phyloP scores from a whole-genome alignment of 1,140 invertebrate species.

The Mamestra configurata region DNA sequence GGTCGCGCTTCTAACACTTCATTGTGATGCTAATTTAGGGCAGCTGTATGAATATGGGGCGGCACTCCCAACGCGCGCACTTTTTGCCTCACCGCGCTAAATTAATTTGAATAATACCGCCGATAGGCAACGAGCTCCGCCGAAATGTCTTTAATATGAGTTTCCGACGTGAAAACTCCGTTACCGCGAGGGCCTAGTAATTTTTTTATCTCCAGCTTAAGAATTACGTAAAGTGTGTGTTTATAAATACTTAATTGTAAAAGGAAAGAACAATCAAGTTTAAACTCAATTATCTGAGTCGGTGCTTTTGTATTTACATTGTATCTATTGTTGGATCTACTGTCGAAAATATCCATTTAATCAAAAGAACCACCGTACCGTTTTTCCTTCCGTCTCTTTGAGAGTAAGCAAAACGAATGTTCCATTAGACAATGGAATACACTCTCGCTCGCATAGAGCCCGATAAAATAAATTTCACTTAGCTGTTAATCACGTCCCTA shows the following conservation, averaged over 20 bases:
- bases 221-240: slow-evolving; percentile 68
- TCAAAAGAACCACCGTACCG: slow-evolving; percentile 29
- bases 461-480: slow-evolving; percentile 81
- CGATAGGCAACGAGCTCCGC: slow-evolving; percentile 78
- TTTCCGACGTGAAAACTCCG: slow-evolving; percentile 75
- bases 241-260: slow-evolving; percentile 72
- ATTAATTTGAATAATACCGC: slow-evolving; percentile 87
- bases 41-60: slow-evolving; percentile 84
- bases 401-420: slow-evolving; percentile 62
- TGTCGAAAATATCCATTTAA: slow-evolving; percentile 28
- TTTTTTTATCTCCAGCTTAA: slow-evolving; percentile 71
- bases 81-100: slow-evolving; percentile 84
- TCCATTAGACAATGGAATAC: slow-evolving; percentile 66
- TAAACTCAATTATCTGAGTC: background rate
- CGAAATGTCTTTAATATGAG: slow-evolving; percentile 85
- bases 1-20: slow-evolving; percentile 77
- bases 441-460: slow-evolving; percentile 58
- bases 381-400: slow-evolving; percentile 43
- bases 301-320: background rate
- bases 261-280: slow-evolving; percentile 60
- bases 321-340: background rate
- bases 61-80: slow-evolving; percentile 73
- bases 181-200: slow-evolving; percentile 61
- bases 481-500: slow-evolving; percentile 76
- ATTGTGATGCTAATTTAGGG: slow-evolving; percentile 87